Conservation (phyloP, 2,113 vertebrate genomes). For the Scalopus aquaticus region DNA sequence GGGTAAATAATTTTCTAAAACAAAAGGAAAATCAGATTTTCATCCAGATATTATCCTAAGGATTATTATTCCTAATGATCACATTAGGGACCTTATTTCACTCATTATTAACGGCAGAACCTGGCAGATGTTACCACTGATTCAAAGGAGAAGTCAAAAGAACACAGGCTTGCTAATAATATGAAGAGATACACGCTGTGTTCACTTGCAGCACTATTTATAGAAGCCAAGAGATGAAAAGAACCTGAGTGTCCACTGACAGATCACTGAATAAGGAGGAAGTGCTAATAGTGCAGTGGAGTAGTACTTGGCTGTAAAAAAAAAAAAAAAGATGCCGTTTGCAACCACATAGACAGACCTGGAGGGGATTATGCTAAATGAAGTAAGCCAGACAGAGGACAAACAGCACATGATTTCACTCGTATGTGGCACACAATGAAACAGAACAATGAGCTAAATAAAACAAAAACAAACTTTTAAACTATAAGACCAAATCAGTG, state of each 20-base stretch:
- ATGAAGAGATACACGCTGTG: background rate
- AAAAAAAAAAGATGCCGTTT: background rate
- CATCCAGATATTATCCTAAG: background rate
- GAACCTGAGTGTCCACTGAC: background rate
- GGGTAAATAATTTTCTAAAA: background rate
- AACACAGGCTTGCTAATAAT: background rate
- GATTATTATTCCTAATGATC: background rate
- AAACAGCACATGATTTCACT: background rate
- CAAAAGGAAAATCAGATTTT: background rate
- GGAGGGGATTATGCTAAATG: background rate
- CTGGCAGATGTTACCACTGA: background rate
- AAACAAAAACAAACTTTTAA: background rate
- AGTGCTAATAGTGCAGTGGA: background rate
- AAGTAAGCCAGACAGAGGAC: background rate
- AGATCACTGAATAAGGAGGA: background rate
- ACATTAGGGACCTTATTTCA: background rate
- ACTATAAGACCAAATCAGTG: background rate
- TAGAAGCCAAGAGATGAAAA: background rate
- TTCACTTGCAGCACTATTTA: background rate
- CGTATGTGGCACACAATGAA: background rate
- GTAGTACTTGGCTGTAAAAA: background rate
- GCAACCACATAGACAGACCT: background rate
- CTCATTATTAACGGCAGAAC: background rate
- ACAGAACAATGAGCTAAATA: background rate
- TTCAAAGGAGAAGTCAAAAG: conserved; percentile 5